These are phyloP conservation scores for Etheostoma cragini DNA, from an alignment of 2,113 vertebrate species.

Conservation along the genomic window DNA sequence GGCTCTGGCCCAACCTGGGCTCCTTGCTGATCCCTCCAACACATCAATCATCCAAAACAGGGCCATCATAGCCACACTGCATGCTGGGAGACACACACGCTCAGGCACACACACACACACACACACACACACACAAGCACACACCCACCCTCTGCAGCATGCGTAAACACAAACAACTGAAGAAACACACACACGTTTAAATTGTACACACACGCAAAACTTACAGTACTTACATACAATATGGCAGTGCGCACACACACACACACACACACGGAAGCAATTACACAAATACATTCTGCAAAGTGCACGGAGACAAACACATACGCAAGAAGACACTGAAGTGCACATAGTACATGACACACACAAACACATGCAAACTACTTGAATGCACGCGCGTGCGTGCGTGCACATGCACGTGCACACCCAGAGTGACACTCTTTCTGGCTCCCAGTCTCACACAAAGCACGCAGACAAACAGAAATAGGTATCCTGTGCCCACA, in stretches of 20 bases:
- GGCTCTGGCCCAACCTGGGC: slow-evolving; percentile 81
- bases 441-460: slow-evolving; percentile 62
- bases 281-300: slow-evolving; percentile 33
- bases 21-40: slow-evolving; percentile 75
- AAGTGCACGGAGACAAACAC: slow-evolving; percentile 18
- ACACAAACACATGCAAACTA: slow-evolving; percentile 38
- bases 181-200: slow-evolving; percentile 32
- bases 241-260: slow-evolving; percentile 2
- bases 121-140: slow-evolving; percentile 5
- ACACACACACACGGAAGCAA: not conserved
- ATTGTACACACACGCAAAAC: not conserved
- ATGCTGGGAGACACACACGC: slow-evolving; percentile 67
- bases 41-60: slow-evolving; percentile 86
- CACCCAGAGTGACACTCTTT: slow-evolving; percentile 47
- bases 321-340: slow-evolving; percentile 9
- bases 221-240: not conserved
- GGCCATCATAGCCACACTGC: slow-evolving; percentile 70
- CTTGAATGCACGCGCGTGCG: not conserved
- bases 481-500: slow-evolving; percentile 80
- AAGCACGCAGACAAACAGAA: slow-evolving; percentile 70
- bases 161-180: slow-evolving; percentile 33
- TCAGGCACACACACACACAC: not conserved
- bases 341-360: slow-evolving; percentile 17
- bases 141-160: slow-evolving; percentile 26
- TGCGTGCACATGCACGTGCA: slow-evolving; percentile 6